phyloP scores from a whole-genome alignment of 2,797 vertebrate species.

The Poeciliopsis infans region DNA sequence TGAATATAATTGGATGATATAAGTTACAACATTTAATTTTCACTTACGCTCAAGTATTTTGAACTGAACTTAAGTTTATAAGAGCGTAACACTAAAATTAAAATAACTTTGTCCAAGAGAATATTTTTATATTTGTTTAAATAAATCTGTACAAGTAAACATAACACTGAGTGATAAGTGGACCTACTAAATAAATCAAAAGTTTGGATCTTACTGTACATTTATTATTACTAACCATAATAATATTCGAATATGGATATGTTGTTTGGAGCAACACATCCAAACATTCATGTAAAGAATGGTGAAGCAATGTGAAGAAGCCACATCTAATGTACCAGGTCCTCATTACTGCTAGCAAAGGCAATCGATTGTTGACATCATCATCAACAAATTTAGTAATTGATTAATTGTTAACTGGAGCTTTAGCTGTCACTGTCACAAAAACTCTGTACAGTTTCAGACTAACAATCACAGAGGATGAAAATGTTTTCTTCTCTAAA shows the following conservation, averaged over 20 bases:
- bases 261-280: constrained; percentile 5
- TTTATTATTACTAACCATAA: background rate
- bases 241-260: background rate
- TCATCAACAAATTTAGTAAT: too few species aligned
- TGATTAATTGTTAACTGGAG: too few species aligned
- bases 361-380: too few species aligned
- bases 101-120: background rate
- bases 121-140: background rate
- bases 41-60: background rate
- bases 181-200: background rate
- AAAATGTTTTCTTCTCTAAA: constrained; percentile 20
- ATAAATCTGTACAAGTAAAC: background rate
- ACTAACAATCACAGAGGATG: constrained; percentile 13
- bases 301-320: constrained; percentile 23
- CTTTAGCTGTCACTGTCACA: constrained; percentile 36
- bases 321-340: constrained; percentile 45
- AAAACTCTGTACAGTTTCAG: constrained; percentile 36
- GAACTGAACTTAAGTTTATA: background rate
- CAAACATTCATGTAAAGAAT: constrained; percentile 33
- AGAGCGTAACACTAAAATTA: background rate
- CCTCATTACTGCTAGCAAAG: constrained; percentile 48
- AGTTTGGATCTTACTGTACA: background rate
- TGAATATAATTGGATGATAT: background rate
- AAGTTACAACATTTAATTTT: background rate
- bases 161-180: background rate